A percentile compares a stretch with the other conserved stretches of the same genome.
These are phyloP conservation scores for Molorchus minor DNA, from an alignment of 2,888 invertebrate genomes.

Conservation along the genomic window DNA sequence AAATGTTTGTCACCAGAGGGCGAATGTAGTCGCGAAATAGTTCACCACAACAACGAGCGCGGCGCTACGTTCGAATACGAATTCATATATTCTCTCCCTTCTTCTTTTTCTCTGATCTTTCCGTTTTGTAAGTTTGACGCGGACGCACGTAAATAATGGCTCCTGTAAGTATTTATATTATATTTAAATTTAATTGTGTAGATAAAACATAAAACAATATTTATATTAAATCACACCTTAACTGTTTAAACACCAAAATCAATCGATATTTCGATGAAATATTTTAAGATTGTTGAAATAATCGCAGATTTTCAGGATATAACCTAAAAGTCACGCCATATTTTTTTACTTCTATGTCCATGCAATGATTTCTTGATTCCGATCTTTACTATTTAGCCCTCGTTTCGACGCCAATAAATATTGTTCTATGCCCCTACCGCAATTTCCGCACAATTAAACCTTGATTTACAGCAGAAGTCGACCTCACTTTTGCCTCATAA, in stretches of 20 bases:
- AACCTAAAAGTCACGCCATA: slow-evolving; percentile 1
- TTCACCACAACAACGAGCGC: no score
- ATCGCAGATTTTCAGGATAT: neutral
- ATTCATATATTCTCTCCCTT: neutral
- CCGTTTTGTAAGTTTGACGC: neutral
- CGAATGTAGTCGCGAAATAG: no score
- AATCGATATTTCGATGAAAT: neutral
- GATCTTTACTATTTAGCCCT: no score
- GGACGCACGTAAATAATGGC: slow-evolving; percentile 32
- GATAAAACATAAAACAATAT: slow-evolving; percentile 4
- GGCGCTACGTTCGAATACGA: neutral
- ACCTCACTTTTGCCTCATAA: slow-evolving; percentile 24
- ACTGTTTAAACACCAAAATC: neutral
- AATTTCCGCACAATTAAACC: no score
- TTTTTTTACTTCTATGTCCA: neutral
- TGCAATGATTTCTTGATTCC: no score
- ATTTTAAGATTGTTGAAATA: slow-evolving; percentile 2
- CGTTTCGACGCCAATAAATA: no score
- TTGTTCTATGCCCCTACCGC: neutral
- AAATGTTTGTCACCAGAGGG: no score
- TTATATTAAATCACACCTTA: neutral
- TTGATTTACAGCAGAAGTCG: slow-evolving; percentile 31
- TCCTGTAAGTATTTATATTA: slow-evolving; percentile 37
- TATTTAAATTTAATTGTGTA: neutral
- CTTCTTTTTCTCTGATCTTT: slow-evolving; percentile 1